Evolutionary conservation across 2,888 invertebrate genomes (phyloP).

Genomic region (Epinotia brunnichana): DNA sequence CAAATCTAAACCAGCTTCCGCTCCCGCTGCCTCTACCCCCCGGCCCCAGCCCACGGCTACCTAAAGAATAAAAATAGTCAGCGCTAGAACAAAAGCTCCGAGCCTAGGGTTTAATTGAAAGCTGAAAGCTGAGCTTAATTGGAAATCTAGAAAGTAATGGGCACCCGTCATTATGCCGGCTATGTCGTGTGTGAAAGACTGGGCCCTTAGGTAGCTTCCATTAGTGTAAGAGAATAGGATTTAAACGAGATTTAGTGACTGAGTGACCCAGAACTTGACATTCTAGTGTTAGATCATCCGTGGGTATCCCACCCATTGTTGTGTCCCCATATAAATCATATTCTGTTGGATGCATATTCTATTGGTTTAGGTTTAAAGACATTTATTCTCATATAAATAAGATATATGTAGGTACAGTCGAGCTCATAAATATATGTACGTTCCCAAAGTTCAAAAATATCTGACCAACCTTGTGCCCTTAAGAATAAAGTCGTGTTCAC

Average conservation of each 20-base stretch:
- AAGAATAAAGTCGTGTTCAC: too few relatives aligned
- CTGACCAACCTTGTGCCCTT: too few relatives aligned
- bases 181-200: neutral
- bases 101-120: constrained; percentile 33
- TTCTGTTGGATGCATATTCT: too few relatives aligned
- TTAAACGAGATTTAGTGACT: neutral
- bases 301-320: too few relatives aligned
- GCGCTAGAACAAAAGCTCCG: constrained; percentile 33
- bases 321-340: too few relatives aligned
- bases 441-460: too few relatives aligned
- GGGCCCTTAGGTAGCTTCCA: neutral
- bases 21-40: constrained; percentile 11
- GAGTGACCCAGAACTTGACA: neutral
- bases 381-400: too few relatives aligned
- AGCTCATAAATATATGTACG: too few relatives aligned
- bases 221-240: neutral
- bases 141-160: constrained; percentile 36
- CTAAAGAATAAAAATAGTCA: constrained; percentile 33
- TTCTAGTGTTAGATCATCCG: neutral
- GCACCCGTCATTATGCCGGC: constrained; percentile 12
- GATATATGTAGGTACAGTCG: too few relatives aligned
- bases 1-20: neutral
- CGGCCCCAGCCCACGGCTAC: constrained; percentile 5
- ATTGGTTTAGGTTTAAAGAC: too few relatives aligned
- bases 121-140: constrained; percentile 39